Evolutionary conservation across 2,888 invertebrate species (phyloP), one percentile per base, ranked within the genome.

Genomic region (Eristalinus aeneus): DNA sequence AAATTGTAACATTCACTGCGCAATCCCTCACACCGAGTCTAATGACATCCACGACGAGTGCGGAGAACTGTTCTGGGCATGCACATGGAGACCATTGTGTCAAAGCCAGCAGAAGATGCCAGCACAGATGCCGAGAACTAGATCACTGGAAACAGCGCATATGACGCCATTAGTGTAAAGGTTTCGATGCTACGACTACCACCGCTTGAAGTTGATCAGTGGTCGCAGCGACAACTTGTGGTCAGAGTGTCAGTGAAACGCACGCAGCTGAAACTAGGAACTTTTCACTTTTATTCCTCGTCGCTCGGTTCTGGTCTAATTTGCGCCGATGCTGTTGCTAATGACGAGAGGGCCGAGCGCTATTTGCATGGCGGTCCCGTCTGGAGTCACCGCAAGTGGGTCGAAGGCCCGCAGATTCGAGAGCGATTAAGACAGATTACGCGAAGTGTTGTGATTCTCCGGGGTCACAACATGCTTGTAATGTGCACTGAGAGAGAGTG

Each of bases 231-330:
- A 58, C 46, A 67, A 31, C 67, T 83, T 74, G 79, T 84, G 83
- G 83, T 79, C 79, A 84, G 65, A 60, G 60, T 39, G 67, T 73
- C 54, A 61, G 58, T 61, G 34, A 69, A 74, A 65, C 65, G 65
- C 27, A 53, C 39, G 16, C 22, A 56, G 9, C 10, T 8, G 12
- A 0, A 60, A 16, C 64, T 60, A 20, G 58, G 68, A 69, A 54
- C 53, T 77, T 82, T 84, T 84, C 79, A 84, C 83, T 84, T 84
- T 84, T 74, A 79, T 58, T 23, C 46, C 23, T 74, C 23, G 36
- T 56, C 34, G 64, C 22, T 58, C 12, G 65, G 54, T 76, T 69
- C 31, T 58, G 34, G n/a, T 75, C 69, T 58, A 75, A 81, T 76
- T 73, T 65, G 31, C 53, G 54, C n/a, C 27, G 2, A 5, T 27